Conservation (phyloP, 2,888 invertebrate genomes). For the Mesodorylaimus sp. region DNA sequence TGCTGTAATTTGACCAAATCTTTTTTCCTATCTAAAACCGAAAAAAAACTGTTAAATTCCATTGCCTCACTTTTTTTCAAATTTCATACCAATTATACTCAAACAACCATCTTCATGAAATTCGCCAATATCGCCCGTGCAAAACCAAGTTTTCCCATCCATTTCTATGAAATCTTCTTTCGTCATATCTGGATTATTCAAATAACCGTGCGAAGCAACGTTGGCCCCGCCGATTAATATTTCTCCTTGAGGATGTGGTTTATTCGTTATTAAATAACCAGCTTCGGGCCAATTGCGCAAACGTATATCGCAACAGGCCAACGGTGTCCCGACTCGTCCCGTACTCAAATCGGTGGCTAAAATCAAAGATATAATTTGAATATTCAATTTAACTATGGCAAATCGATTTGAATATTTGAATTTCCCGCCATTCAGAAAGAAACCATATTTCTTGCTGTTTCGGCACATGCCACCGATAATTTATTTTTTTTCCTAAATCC, state of each 20-base stretch:
- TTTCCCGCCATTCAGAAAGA: too few species aligned
- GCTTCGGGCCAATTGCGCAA: constrained; percentile 87
- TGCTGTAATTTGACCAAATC: constrained; percentile 92
- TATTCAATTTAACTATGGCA: too few species aligned
- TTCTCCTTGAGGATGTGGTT: constrained; percentile 66
- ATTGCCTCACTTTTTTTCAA: background rate
- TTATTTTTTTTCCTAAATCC: too few species aligned
- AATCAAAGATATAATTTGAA: too few species aligned
- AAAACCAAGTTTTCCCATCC: constrained; percentile 72
- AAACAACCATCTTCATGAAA: background rate
- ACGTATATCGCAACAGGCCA: constrained; percentile 61
- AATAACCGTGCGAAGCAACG: constrained; percentile 82
- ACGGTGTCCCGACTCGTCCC: constrained; percentile 72
- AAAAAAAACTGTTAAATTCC: too few species aligned
- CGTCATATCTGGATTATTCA: constrained; percentile 68
- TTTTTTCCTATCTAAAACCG: constrained; percentile 73
- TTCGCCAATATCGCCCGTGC: constrained; percentile 88
- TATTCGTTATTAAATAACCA: constrained; percentile 65
- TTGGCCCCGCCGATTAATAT: constrained; percentile 69
- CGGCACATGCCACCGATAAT: too few species aligned
- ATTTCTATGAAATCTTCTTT: constrained; percentile 48
- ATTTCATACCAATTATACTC: constrained; percentile 36
- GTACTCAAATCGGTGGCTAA: constrained; percentile 46
- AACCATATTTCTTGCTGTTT: too few species aligned
- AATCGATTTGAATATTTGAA: too few species aligned